Evolutionary conservation across 1,140 invertebrate genomes (phyloP).

Genomic region (Epicauta chinensis): DNA sequence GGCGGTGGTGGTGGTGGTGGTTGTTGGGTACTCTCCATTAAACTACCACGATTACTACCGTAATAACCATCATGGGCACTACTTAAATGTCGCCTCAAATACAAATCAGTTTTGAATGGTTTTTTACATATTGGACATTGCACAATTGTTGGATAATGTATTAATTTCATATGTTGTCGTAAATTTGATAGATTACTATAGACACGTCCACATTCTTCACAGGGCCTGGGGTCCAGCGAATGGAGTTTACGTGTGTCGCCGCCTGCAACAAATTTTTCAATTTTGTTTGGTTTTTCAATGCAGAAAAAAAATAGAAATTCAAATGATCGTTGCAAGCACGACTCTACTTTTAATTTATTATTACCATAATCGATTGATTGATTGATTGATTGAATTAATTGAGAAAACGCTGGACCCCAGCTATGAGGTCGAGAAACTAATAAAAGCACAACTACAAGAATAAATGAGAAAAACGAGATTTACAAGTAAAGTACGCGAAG

Average conservation of each 20-base stretch:
- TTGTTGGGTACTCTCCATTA: neutral
- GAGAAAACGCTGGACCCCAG: slow-evolving; percentile 25
- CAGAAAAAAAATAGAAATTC: neutral
- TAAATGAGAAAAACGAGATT: neutral
- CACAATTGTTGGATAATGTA: slow-evolving; percentile 70
- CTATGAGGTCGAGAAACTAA: too few relatives aligned
- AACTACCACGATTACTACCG: too few relatives aligned
- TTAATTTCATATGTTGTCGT: slow-evolving; percentile 71
- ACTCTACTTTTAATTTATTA: slow-evolving; percentile 2
- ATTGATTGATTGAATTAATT: too few relatives aligned
- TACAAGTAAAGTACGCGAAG: too few relatives aligned
- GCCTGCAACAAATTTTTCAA: slow-evolving; percentile 40
- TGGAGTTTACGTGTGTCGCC: slow-evolving; percentile 49
- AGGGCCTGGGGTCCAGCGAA: slow-evolving; percentile 61
- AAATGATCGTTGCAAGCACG: slow-evolving; percentile 33
- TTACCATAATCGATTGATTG: too few relatives aligned
- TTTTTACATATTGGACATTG: slow-evolving; percentile 66
- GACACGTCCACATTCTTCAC: slow-evolving; percentile 69
- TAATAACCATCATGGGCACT: slow-evolving; percentile 47
- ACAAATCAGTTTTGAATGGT: slow-evolving; percentile 72
- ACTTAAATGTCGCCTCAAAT: slow-evolving; percentile 62
- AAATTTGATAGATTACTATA: slow-evolving; percentile 76
- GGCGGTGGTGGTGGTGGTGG: neutral
- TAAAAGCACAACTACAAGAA: neutral
- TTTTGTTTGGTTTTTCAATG: slow-evolving; percentile 2